A percentile compares a stretch with the other conserved stretches of the same genome.
These are phyloP conservation scores for Cantharis rufa DNA, from an alignment of 2,888 invertebrate species.

Conservation along the genomic window DNA sequence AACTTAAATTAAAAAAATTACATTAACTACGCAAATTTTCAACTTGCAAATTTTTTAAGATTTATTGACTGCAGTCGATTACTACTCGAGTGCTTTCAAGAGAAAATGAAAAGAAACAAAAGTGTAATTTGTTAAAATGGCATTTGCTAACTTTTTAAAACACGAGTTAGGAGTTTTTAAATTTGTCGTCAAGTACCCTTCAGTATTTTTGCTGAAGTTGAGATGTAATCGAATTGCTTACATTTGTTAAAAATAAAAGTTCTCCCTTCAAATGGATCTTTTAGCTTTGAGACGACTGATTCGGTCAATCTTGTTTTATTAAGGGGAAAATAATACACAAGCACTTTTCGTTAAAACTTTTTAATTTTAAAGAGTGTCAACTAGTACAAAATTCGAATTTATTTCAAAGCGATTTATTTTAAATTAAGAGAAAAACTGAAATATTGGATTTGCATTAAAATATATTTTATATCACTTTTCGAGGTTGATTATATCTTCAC, in stretches of 20 bases:
- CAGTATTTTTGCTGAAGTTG: constrained; percentile 40
- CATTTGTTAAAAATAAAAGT: constrained; percentile 42
- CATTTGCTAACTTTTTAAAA: constrained; percentile 56
- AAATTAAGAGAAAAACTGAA: background rate
- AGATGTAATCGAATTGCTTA: constrained; percentile 48
- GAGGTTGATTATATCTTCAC: too few relatives aligned
- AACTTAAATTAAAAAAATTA: background rate
- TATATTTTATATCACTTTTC: too few relatives aligned
- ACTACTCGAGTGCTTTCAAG: constrained; percentile 48
- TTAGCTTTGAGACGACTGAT: constrained; percentile 17
- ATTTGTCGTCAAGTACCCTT: constrained; percentile 50
- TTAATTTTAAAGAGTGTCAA: constrained; percentile 13
- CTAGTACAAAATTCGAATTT: background rate
- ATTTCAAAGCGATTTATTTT: background rate
- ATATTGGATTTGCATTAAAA: background rate
- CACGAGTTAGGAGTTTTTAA: constrained; percentile 56
- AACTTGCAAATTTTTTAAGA: constrained; percentile 22
- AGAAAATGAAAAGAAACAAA: constrained; percentile 54
- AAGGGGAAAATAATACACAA: constrained; percentile 23
- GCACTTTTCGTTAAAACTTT: constrained; percentile 27
- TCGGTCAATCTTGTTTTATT: constrained; percentile 28
- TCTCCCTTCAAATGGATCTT: constrained; percentile 29
- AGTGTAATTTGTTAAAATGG: constrained; percentile 57
- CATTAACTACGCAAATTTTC: constrained; percentile 12
- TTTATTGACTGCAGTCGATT: constrained; percentile 42